phyloP scores from a whole-genome alignment of 2,888 invertebrate species.

The Phyto melanocephala region DNA sequence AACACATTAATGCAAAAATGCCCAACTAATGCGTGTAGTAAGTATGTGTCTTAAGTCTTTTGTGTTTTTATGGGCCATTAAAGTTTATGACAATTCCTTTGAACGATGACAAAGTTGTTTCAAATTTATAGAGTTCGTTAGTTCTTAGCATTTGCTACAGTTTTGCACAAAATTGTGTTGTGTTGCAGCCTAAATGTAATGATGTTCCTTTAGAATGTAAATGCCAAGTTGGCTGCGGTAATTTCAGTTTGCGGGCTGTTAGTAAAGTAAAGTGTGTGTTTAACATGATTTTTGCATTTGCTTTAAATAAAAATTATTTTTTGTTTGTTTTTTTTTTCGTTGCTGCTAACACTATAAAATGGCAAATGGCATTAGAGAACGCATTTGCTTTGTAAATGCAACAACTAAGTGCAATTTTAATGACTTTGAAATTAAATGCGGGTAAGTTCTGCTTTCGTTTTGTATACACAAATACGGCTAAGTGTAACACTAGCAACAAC shows the following conservation, averaged over 20 bases:
- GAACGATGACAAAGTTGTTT: constrained; percentile 17
- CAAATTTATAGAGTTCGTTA: not conserved
- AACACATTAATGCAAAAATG: not conserved
- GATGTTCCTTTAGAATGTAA: too few relatives aligned
- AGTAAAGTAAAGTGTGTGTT: constrained; percentile 18
- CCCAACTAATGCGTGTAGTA: not conserved
- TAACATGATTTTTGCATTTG: constrained; percentile 75
- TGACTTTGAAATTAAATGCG: constrained; percentile 75
- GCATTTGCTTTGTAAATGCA: constrained; percentile 50
- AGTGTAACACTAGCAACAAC: not conserved
- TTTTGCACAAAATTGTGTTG: not conserved
- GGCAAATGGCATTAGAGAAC: constrained; percentile 58
- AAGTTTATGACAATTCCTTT: not conserved
- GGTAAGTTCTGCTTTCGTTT: constrained; percentile 66
- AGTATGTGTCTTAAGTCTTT: constrained; percentile 12
- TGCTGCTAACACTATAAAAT: constrained; percentile 14
- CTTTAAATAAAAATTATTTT: constrained; percentile 52
- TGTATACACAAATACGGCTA: not conserved
- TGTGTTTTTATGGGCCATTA: not conserved
- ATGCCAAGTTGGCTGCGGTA: not conserved
- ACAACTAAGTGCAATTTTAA: constrained; percentile 69
- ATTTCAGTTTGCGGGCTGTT: constrained; percentile 55
- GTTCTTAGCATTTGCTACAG: not conserved
- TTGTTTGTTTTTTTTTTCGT: not conserved
- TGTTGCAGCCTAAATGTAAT: too few relatives aligned